Conservation (phyloP, 2,113 vertebrate genomes). For the Spheniscus mendiculus region DNA sequence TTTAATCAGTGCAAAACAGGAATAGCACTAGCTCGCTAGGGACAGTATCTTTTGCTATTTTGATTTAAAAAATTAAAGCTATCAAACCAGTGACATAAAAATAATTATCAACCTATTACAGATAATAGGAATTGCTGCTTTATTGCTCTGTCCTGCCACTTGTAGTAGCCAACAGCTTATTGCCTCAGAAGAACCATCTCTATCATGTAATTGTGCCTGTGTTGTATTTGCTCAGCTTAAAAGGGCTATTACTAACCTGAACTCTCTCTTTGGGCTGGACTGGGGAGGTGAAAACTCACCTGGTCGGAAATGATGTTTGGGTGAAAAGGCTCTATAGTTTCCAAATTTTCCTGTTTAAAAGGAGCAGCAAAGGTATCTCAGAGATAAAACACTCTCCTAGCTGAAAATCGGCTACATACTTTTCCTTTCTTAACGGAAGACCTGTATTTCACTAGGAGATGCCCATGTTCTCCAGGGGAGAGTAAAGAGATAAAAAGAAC, state of each 20-base stretch:
- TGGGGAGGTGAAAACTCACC: not conserved
- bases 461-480: not conserved
- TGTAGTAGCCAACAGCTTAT: not conserved
- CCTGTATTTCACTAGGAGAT: not conserved
- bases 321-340: not conserved
- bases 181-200: not conserved
- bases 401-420: not conserved
- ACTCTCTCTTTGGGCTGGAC: not conserved
- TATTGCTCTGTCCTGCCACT: not conserved
- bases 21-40: fast-evolving
- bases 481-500: not conserved
- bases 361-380: not conserved
- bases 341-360: not conserved
- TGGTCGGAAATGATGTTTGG: not conserved
- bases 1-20: not conserved
- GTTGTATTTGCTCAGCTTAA: not conserved
- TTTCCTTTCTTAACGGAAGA: not conserved
- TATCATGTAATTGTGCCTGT: not conserved
- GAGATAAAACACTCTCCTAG: not conserved
- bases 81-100: not conserved
- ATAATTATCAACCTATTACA: not conserved
- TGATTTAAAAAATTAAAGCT: not conserved
- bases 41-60: not conserved
- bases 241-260: not conserved
- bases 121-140: not conserved